These are phyloP conservation scores for Hymenopus coronatus DNA, from an alignment of 2,888 invertebrate species.

Conservation along the genomic window DNA sequence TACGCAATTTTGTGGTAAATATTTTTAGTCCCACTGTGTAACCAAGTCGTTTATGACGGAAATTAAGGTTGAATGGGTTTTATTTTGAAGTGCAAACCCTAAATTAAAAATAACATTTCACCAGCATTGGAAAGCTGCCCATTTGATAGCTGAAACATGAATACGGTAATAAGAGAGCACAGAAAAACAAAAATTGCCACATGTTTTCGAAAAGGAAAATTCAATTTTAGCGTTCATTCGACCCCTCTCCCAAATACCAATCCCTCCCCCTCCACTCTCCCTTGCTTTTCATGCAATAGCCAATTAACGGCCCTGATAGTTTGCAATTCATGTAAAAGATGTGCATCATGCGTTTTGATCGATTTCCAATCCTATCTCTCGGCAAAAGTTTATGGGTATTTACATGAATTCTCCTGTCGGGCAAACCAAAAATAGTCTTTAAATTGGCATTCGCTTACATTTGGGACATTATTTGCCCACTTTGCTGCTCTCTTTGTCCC, in stretches of 20 bases:
- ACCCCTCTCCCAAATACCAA: neutral
- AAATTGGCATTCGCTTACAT: neutral
- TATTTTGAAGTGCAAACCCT: neutral
- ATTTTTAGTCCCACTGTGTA: neutral
- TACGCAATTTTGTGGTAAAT: neutral
- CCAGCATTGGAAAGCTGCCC: neutral
- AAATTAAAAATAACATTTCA: neutral
- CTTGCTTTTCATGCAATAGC: neutral
- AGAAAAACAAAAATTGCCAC: neutral
- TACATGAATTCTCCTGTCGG: neutral
- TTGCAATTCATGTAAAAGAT: neutral
- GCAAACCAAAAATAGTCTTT: neutral
- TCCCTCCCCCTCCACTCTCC: neutral
- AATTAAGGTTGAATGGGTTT: neutral
- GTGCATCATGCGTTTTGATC: neutral
- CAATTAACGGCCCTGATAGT: neutral
- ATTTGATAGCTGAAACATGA: neutral
- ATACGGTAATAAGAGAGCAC: neutral
- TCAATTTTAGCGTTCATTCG: neutral
- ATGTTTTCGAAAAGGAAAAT: neutral
- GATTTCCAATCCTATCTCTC: neutral
- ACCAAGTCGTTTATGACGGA: neutral
- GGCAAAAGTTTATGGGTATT: neutral
- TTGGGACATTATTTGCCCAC: neutral
- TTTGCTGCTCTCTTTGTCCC: neutral